Base-by-base conservation (phyloP, 1,140 invertebrate genomes). In the Dreissena rostriformis region DNA sequence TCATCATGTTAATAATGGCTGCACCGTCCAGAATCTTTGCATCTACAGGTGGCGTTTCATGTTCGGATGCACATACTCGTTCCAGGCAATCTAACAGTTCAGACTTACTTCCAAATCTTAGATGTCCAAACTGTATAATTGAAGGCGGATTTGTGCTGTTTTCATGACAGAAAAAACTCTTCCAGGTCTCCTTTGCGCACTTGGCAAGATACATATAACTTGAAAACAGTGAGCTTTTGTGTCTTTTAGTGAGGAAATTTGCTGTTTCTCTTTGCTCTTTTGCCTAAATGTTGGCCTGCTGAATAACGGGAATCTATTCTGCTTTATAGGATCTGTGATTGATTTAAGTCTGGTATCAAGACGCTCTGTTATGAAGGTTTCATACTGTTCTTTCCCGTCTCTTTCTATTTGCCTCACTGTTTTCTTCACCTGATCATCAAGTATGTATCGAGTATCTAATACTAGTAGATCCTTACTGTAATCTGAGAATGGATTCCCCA, bases 141-240 rank as follows among this genome's bases (percentile, higher is more conserved):
- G 57, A 61, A 61, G 57, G 57, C 17, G 57, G 57, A 24, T 61
- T 4, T n/a, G 2, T 68, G 22, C 14, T 49, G 28, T 83, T 83
- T 76, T 75, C 63, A 39, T 83, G 71, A 10, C 6, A 6, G 24
- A 83, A 76, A n/a, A 53, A 75, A 67, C 66, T 83, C 24, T 11
- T 68, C 65, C 51, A 83, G 81, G 52, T 83, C 57, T 12, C 63
- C 72, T 52, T 83, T 49, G 14, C 72, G 14, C 2, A 76, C 51
- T 17, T 83, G 81, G 29, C 57, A 80, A n/a, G 77, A 79, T 5
- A 85, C 75, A 53, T 78, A 84, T 53, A 83, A 52, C 29, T 39
- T 39, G 52, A 10, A 39, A 85, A 67, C 83, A 75, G 12, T 83
- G 71, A n/a, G 28, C 24, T 65, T 68, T 75, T 22, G 63, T 55